phyloP scores from a whole-genome alignment of 1,140 invertebrate species.

The Stegodyphus dumicola region DNA sequence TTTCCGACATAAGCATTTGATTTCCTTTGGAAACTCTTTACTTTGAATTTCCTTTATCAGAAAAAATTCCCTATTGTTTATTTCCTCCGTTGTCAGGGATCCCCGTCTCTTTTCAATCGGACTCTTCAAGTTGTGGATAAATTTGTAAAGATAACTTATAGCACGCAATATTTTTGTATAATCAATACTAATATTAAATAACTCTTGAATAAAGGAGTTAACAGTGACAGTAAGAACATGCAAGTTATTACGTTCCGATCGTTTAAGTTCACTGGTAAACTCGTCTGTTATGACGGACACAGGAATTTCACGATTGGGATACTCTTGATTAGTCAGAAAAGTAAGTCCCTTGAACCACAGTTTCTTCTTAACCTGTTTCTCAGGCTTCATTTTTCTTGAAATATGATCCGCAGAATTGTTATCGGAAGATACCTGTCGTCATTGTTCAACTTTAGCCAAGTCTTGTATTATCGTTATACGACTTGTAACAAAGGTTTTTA shows the following conservation, averaged over 20 bases:
- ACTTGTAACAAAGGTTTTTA: not conserved
- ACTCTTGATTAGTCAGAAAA: not conserved
- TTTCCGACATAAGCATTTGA: too few relatives aligned
- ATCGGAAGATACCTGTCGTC: not conserved
- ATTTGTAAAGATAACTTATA: not conserved
- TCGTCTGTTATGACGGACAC: not conserved
- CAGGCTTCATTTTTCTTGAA: not conserved
- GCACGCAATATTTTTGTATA: not conserved
- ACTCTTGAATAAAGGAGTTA: not conserved
- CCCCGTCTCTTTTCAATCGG: not conserved
- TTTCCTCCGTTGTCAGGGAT: not conserved
- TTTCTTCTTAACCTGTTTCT: not conserved
- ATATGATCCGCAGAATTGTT: conserved; percentile 19
- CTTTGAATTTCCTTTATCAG: too few relatives aligned
- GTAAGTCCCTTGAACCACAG: conserved; percentile 14
- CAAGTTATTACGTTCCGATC: not conserved
- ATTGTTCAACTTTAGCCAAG: not conserved
- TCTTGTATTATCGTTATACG: not conserved
- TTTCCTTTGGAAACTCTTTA: too few relatives aligned
- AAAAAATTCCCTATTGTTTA: not conserved
- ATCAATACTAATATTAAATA: not conserved
- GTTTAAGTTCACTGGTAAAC: not conserved
- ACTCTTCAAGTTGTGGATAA: not conserved
- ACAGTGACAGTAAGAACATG: not conserved
- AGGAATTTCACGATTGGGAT: not conserved